Conservation (phyloP, 1,140 invertebrate genomes). For the Drosophila punjabiensis region DNA sequence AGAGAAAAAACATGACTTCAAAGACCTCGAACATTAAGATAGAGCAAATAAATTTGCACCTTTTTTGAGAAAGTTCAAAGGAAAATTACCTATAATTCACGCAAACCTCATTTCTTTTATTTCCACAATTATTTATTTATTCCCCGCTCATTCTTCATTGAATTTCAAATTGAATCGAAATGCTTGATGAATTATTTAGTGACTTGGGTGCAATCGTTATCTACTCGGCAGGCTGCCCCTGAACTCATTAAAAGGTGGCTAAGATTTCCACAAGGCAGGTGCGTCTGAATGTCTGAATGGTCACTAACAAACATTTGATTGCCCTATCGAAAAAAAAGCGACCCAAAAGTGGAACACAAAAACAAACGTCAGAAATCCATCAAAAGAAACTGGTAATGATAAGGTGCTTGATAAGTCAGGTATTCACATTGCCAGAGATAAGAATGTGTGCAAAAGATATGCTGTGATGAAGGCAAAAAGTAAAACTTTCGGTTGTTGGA, state of each 20-base stretch:
- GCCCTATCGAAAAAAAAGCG: constrained; percentile 35
- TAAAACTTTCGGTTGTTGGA: background rate
- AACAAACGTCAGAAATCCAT: constrained; percentile 61
- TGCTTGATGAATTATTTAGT: constrained; percentile 49
- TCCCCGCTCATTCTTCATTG: constrained; percentile 13
- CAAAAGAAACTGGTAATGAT: constrained; percentile 37
- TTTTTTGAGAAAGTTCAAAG: constrained; percentile 21
- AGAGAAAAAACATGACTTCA: constrained; percentile 26
- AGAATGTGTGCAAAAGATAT: constrained; percentile 56
- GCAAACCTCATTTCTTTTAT: constrained; percentile 17
- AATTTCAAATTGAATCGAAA: constrained; percentile 42
- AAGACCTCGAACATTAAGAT: background rate
- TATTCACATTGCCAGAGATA: constrained; percentile 36
- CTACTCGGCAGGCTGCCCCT: constrained; percentile 40
- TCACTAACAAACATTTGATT: constrained; percentile 53
- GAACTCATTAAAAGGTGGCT: constrained; percentile 58
- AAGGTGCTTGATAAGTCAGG: constrained; percentile 55
- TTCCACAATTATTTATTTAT: constrained; percentile 43
- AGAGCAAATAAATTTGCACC: constrained; percentile 34
- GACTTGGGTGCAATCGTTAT: constrained; percentile 38
- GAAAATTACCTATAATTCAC: background rate
- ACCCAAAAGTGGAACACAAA: constrained; percentile 14
- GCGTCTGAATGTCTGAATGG: constrained; percentile 13
- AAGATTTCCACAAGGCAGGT: constrained; percentile 26
- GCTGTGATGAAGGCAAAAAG: constrained; percentile 4